Base-by-base conservation (phyloP, 2,888 invertebrate genomes). In the Trilocha varians region DNA sequence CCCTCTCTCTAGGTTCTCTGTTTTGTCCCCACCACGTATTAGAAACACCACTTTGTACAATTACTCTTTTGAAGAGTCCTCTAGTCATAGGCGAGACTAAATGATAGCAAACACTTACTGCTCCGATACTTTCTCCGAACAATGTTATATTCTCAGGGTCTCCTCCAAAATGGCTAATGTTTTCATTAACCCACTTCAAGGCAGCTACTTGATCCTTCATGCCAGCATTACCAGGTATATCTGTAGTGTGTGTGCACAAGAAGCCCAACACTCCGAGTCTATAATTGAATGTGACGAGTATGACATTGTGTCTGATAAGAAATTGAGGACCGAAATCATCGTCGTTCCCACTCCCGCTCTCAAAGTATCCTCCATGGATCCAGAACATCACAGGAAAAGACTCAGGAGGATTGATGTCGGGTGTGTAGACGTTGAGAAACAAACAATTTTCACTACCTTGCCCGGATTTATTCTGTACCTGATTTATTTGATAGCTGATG, bases 21-120 rank as follows among this genome's bases (percentile, higher is more conserved):
- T 40, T 70, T 34, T 70, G 66, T 0, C 87, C 83, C 89, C 88
- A 90, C 0, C 84, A 78, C 54, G 84, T 83, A 18, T 87, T 71
- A 2, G 88, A 78, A 0, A 88, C 88, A 0, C 91, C 92, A 54
- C 91, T 91, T 57, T 91, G 89, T 0, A 89, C 84, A 34, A 92
- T 91, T 5, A 83, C 66, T 47, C 70, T 63, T 33, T 55, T 61
- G 17, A 75, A 77, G 1, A 78, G 45, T 0, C 72, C 73, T 54
- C 63, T 69, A 15, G 64, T 65, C 68, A 75, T 69, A 0, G 74
- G 72, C 2, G 78, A 78, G 9, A 73, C 39, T 5, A 71, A 43
- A 35, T 73, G 75, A 34, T 56, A 62, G 1, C 56, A 48, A 0
- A 64, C 60, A 35, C 62, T 55, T 1, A 51, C 62, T 0, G 51